Base-by-base conservation (phyloP, 2,113 vertebrate genomes). In the Dicentrarchus labrax region DNA sequence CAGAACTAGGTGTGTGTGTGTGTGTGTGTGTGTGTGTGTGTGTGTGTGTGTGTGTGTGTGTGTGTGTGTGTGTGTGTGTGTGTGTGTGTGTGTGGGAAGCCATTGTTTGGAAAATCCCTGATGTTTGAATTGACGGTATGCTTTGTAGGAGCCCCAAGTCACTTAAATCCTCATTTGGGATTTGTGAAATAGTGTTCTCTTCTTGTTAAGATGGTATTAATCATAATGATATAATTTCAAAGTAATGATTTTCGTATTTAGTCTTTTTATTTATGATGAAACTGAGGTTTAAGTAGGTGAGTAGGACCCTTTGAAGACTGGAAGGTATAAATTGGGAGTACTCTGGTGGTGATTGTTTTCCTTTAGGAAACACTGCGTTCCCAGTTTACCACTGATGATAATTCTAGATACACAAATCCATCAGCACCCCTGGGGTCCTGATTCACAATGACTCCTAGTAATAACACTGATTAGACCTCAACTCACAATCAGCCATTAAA, bases 51-150 rank as follows among this genome's bases (percentile, higher is more conserved):
- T 1, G 53, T 24, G 39, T 24, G 54, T 51, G 30, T 17, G 30
- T 16, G 9, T 1, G 45, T 38, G 38, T 24, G 47, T 61, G 36
- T 21, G 38, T 69, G 68, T 73, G 54, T 22, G 45, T 69, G 56
- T 51, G 66, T 11, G 7, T 1, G 53, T 24, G 39, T 24, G 54
- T 51, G 30, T 17, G 30, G 19, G 21, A 56, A 71, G 22, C 50
- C 65, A 47, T 81, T 76, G 15, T 68, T 72, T 51, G 8, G 48
- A 75, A 76, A 87, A 72, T 47, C 59, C 56, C 12, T 51, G 16
- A 19, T 69, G 47, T 83, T 38, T 68, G 21, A 85, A 76, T 24
- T 22, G 38, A 38, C 43, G 19, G 21, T 39, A 54, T 48, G 24
- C 51, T 48, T 43, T 73, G 39, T 11, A 38, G 24, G 36, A 69